Base-by-base conservation (phyloP, 2,797 vertebrate species). In the Varecia variegata region DNA sequence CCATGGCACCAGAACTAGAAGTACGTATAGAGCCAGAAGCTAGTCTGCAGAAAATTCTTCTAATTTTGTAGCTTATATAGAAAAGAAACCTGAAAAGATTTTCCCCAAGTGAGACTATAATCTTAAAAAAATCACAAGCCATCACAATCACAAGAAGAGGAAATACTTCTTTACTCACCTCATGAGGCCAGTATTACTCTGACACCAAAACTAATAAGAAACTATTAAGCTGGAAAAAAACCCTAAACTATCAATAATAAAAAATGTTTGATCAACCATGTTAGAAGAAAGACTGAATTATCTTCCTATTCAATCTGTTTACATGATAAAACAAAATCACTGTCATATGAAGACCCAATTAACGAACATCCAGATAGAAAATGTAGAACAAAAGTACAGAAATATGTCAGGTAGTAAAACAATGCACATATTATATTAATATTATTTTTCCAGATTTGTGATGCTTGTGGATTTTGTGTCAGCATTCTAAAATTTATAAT, bases 221-320 rank as follows among this genome's bases (percentile, higher is more conserved):
- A 38, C n/a, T 90, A 52, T 68, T 15, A 94, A 87, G 20, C 23
- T 74, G 45, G 6, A 43, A 84, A 82, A 52, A 58, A 73, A 83
- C 23, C 18, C 50, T 73, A 17, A 60, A 13, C 21, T 73, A 58
- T 62, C 20, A 77, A 38, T 65, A 93, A 73, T 50, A 52, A 47
- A 92, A 52, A 35, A n/a, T 6, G 62, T 95, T 79, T 67, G 10
- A 43, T 74, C 23, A 84, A 45, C 7, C 18, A 68, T 60, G 27
- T 40, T 93, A 80, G 35, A 85, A 95, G 54, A 88, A 77, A 90
- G n/a, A 67, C 10, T 90, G 40, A 82, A 25, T 83, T 95, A 71
- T 89, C 40, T 88, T 79, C 71, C n/a, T 84, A 35, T 38, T 80
- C 38, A 88, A 38, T 35, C 4, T 30, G 47, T 54, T 88, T 18